Evolutionary conservation across 2,113 vertebrate genomes (phyloP).

Genomic region (Syrmaticus mikado): DNA sequence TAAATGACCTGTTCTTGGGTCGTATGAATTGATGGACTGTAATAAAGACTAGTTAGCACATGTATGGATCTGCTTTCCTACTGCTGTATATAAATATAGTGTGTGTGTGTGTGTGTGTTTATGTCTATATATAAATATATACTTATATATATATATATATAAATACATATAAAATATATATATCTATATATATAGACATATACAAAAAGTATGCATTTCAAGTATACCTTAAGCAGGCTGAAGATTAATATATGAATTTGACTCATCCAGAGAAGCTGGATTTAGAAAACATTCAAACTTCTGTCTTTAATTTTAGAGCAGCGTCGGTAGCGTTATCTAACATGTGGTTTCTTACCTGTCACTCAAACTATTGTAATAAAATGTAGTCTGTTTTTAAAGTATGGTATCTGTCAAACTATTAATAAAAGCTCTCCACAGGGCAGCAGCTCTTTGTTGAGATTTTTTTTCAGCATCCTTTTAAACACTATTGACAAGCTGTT

Average conservation of each 20-base stretch:
- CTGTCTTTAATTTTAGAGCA: neutral
- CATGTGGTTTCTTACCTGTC: neutral
- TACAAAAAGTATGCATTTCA: no score
- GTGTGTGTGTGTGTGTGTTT: no score
- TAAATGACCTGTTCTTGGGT: neutral
- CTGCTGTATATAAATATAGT: neutral
- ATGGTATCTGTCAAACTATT: neutral
- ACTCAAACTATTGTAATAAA: neutral
- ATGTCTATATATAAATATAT: no score
- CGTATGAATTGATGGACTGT: neutral
- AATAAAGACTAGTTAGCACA: neutral
- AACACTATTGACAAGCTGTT: neutral
- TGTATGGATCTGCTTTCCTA: rapidly evolving
- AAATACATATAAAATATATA: no score
- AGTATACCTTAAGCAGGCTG: neutral
- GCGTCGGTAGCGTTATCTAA: neutral
- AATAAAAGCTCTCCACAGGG: neutral
- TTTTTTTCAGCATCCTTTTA: neutral
- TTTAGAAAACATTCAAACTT: neutral
- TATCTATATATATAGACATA: no score
- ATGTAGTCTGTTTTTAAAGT: neutral
- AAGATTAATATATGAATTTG: neutral
- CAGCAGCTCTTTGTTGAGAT: neutral
- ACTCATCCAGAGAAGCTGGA: neutral
- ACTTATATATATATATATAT: no score